Evolutionary conservation across 2,888 invertebrate species (phyloP), one percentile per base, ranked within the genome.

Genomic region (Drosophila demipolita): DNA sequence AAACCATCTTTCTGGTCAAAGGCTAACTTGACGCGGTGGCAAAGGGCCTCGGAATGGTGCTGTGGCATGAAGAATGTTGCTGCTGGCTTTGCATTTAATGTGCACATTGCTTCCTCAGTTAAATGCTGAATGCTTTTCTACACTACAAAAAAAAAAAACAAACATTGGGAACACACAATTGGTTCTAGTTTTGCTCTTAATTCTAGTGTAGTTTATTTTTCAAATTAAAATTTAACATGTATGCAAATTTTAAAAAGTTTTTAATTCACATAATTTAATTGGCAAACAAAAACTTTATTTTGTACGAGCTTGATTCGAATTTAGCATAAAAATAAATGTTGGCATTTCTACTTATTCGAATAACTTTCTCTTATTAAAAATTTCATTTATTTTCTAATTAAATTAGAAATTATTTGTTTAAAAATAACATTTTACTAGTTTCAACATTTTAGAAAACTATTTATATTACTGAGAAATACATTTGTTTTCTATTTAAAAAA

Each of bases 1-100:
- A 11, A 50, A 26, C 32, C 49, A 58, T 23, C 23, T 42, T 36
- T 29, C 52, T 20, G 50, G 45, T 45, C 45, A 45, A 45, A 45
- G 45, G 45, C 15, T 45, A 23, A 20, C 45, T 45, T 45, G 20
- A 45, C 15, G 45, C 4, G 20, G 45, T 4, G 45, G 23, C 45
- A 23, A 45, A 45, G 45, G 4, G 23, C 20, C 45, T 4, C 4
- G 23, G 8, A 15, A 4, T 1, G 45, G 20, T 12, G 2, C 12
- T 3, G 15, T 7, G 36, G 12, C 20, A 6, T 20, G 42, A 2
- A 2, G 45, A 4, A n/a, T 9, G n/a, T 38, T 38, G 38, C 9
- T 38, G n/a, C n/a, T n/a, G 15, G 15, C 8, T 15, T 20, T 23
- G 45, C 45, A 45, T 45, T 45, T 26, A 45, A 15, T 23, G 8